Evolutionary conservation across 2,113 vertebrate species (phyloP), one percentile per base, ranked within the genome.

Genomic region (Ivindomyrus marchei): DNA sequence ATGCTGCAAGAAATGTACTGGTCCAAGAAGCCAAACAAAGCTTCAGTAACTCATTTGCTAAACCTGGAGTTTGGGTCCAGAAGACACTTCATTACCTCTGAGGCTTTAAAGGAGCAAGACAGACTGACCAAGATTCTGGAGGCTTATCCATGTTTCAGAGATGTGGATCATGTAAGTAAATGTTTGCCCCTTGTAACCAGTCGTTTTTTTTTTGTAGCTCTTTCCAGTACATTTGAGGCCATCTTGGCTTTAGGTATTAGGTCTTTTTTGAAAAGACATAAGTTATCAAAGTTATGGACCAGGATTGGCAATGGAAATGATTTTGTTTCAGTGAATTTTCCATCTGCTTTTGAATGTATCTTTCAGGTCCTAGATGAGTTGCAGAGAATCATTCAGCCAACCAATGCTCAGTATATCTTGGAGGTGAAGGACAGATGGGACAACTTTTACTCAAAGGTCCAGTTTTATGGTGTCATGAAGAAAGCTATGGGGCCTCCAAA

Each of bases 381-480:
- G 47, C 46, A 27, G 39, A 86, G 31, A 86, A 52, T 50, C 47
- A 2, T 86, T 86, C 39, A 86, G 13, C 47, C 46, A 86, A 49
- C 15, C 42, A 86, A 86, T 47, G 17, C 5, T 45, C 85, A 86
- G 45, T 86, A 86, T 46, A 86, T 86, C 45, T 47, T 24, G 7
- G 85, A 86, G 47, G 46, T 86, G 47, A 52, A 4, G 50, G 15
- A 52, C 7, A 86, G 47, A 46, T 89, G 83, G 45, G 84, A 86
- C 27, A 46, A 1, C 66, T 90, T 92, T 36, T 91, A 89, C 53
- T 88, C 62, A 45, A 90, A 92, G 39, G 86, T 89, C 46, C 90
- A 92, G 45, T 92, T 90, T 66, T 92, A 91, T 86, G 87, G 77
- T 15, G 77, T 91, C 2, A 89, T 89, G 53, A 92, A 91, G 52